phyloP scores from a whole-genome alignment of 2,888 invertebrate genomes.

The Drosophila recens region DNA sequence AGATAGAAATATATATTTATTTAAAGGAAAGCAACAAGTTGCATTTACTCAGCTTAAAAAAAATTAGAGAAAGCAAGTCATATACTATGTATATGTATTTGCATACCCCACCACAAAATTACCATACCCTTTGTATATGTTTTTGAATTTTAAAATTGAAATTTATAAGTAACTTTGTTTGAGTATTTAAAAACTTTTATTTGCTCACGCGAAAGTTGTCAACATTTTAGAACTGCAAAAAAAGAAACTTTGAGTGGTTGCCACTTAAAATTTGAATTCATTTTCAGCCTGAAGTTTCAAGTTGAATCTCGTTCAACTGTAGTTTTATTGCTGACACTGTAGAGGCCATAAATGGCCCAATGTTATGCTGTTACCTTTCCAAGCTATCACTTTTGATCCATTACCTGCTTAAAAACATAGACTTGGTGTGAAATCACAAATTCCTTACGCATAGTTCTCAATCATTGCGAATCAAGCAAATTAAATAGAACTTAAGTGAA shows the following conservation, averaged over 20 bases:
- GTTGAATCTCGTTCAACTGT: neutral
- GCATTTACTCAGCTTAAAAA: no score
- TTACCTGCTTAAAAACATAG: constrained; percentile 2
- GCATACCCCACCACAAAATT: neutral
- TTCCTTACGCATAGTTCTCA: constrained; percentile 42
- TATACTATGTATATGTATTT: neutral
- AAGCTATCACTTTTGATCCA: neutral
- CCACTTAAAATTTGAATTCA: neutral
- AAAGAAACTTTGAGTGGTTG: constrained; percentile 2
- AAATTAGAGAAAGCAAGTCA: no score
- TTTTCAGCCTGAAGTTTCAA: constrained; percentile 3
- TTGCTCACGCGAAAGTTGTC: constrained; percentile 3
- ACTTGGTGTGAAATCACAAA: constrained; percentile 10
- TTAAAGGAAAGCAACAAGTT: neutral
- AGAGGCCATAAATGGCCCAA: neutral
- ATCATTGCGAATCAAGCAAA: constrained; percentile 54
- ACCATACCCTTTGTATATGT: neutral
- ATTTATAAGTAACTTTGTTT: neutral
- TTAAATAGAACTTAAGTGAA: constrained; percentile 62
- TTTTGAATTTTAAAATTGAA: neutral
- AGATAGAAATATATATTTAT: no score
- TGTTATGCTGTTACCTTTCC: neutral
- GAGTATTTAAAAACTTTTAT: constrained; percentile 4
- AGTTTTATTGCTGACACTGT: neutral
- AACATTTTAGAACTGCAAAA: neutral